Base-by-base conservation (phyloP, 2,113 vertebrate species). In the Origma solitaria region DNA sequence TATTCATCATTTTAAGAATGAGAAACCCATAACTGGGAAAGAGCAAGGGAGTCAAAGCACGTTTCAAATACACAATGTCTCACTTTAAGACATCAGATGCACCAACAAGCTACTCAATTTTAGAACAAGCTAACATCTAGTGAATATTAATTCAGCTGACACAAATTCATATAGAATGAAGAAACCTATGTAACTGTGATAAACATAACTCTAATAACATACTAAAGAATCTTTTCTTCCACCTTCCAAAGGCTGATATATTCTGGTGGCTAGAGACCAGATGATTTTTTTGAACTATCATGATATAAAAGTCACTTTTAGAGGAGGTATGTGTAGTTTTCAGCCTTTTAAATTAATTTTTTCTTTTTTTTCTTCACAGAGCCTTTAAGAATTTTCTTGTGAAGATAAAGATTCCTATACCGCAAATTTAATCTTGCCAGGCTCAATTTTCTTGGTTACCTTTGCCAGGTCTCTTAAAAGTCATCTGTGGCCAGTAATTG, bases 371-470 rank as follows among this genome's bases (percentile, higher is more conserved):
- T 8, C 28, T 84, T 61, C 37, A 56, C 19, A 82, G 33, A 90
- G 20, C 40, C 23, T 72, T 82, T 77, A 68, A 72, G 53, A 88
- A 64, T 68, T 93, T 93, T 81, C 65, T 49, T 38, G 49, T 57
- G 75, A 94, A 64, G 82, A 77, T 60, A 58, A 83, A 94, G 77
- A 91, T 88, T 50, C 18, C 68, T 86, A 49, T 37, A 62, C 4
- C 77, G 64, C 33, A 91, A 92, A 89, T 96, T 86, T 95, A 87
- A 95, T 91, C 81, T 82, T 84, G 61, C 47, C 73, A 95, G 72
- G 69, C 61, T 91, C 49, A 54, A 40, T 88, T 86, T 92, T 84
- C 92, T 86, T 50, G 13, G 58, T 78, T 92, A 91, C 77, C 21
- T 89, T 95, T 89, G 38, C 77, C 82, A 82, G 56, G 56, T 54